phyloP scores from a whole-genome alignment of 2,888 invertebrate genomes.

The Hipparchia semele region DNA sequence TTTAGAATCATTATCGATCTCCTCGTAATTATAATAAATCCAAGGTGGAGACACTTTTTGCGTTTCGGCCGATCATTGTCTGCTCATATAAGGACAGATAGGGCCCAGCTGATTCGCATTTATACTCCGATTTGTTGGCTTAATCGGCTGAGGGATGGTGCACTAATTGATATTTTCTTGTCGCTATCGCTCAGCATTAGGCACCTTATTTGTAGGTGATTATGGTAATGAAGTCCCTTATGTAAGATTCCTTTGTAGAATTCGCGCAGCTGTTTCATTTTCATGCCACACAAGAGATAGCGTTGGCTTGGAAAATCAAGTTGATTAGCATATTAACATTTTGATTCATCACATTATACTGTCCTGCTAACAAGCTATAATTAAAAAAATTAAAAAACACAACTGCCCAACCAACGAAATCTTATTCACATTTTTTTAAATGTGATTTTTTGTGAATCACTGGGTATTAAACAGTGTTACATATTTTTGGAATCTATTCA shows the following conservation, averaged over 20 bases:
- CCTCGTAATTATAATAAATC: slow-evolving; percentile 56
- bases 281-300: neutral
- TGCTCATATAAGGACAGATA: slow-evolving; percentile 39
- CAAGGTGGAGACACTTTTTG: slow-evolving; percentile 42
- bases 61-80: slow-evolving; percentile 37
- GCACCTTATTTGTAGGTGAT: slow-evolving; percentile 16
- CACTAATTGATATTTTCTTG: slow-evolving; percentile 21
- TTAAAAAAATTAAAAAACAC: too few relatives aligned
- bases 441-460: too few relatives aligned
- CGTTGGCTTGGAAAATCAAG: too few relatives aligned
- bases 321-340: too few relatives aligned
- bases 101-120: slow-evolving; percentile 25
- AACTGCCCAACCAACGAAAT: too few relatives aligned
- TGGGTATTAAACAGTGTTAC: too few relatives aligned
- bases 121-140: slow-evolving; percentile 30
- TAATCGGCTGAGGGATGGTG: slow-evolving; percentile 13
- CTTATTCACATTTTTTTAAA: too few relatives aligned
- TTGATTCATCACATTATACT: too few relatives aligned
- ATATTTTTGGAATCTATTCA: too few relatives aligned
- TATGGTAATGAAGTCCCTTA: neutral
- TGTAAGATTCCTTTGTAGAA: neutral
- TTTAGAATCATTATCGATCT: slow-evolving; percentile 37
- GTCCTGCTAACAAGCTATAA: too few relatives aligned
- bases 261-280: neutral
- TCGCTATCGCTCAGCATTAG: neutral